Evolutionary conservation across 2,797 vertebrate genomes (phyloP).

Genomic region (Cynopterus sphinx): DNA sequence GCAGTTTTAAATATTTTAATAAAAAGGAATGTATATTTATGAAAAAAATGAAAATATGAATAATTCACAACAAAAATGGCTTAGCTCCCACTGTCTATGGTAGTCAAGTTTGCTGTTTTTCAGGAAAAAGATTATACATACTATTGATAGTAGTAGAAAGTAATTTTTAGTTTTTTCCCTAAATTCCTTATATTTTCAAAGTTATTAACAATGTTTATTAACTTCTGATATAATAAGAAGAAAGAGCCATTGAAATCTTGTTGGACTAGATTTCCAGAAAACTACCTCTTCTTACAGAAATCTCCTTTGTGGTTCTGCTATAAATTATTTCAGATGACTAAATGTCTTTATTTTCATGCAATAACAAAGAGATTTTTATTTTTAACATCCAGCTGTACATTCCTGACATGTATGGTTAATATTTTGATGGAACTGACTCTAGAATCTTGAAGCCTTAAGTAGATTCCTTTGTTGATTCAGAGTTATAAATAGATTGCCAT

Average conservation of each 20-base stretch:
- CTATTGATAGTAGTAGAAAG: neutral
- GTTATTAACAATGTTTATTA: neutral
- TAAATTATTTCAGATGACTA: neutral
- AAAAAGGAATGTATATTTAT: neutral
- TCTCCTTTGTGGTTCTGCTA: neutral
- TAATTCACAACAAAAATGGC: neutral
- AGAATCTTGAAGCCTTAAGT: slow-evolving; percentile 36
- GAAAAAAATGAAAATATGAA: neutral
- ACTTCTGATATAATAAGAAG: neutral
- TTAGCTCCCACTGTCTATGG: neutral
- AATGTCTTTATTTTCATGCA: neutral
- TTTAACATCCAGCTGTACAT: slow-evolving; percentile 58
- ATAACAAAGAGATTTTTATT: slow-evolving; percentile 16
- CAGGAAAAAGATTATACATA: neutral
- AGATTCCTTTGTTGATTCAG: slow-evolving; percentile 66
- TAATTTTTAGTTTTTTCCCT: neutral
- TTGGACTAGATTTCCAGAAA: neutral
- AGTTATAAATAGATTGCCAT: slow-evolving; percentile 65
- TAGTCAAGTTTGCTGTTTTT: neutral
- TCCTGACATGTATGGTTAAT: slow-evolving; percentile 52
- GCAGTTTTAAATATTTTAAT: neutral
- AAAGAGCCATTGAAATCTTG: neutral
- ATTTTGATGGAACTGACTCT: neutral
- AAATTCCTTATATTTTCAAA: neutral
- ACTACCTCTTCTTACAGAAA: neutral